Evolutionary conservation across 2,797 vertebrate species (phyloP), one percentile per base, ranked within the genome.

Genomic region (Poecilia wingei): DNA sequence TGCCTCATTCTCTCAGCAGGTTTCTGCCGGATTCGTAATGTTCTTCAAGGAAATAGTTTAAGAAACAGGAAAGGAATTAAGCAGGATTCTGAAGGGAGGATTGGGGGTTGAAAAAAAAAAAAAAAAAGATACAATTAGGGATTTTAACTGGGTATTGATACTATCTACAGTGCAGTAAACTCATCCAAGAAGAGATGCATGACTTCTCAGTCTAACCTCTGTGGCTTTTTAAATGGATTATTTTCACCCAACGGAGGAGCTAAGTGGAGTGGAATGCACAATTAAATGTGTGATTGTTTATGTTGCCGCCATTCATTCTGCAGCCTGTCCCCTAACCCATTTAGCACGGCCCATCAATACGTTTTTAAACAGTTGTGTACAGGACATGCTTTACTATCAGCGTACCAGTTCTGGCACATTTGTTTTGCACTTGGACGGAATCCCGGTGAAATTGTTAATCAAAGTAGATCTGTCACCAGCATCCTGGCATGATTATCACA

Each of bases 211-310:
- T 87, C 53, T 75, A 47, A 51, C 91, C 76, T 78, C 73, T 28
- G 71, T 74, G 74, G 83, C 83, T 92, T 92, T 90, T 79, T 81
- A 87, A 88, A 91, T 79, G 59, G 82, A 93, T 93, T 91, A 82
- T 87, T 91, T 86, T 88, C 87, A 85, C 55, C 72, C 83, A 72
- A 71, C 51, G 16, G 61, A 75, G 81, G 88, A 74, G 74, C 89
- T 91, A 92, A 93, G 90, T 91, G 92, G 83, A 94, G 89, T 86
- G 75, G 77, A 88, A 92, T 90, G 83, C 91, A 86, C 86, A 88
- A 92, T 90, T 88, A 91, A 93, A 88, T 75, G 69, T 91, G 84
- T 89, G 88, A 93, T 89, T 94, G 88, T 92, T 92, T 87, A 88
- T 55, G 75, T 73, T 4, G 25, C 82, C 82, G 82, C 83, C 83